Base-by-base conservation (phyloP, 2,797 vertebrate species). In the Hemitrygon akajei region DNA sequence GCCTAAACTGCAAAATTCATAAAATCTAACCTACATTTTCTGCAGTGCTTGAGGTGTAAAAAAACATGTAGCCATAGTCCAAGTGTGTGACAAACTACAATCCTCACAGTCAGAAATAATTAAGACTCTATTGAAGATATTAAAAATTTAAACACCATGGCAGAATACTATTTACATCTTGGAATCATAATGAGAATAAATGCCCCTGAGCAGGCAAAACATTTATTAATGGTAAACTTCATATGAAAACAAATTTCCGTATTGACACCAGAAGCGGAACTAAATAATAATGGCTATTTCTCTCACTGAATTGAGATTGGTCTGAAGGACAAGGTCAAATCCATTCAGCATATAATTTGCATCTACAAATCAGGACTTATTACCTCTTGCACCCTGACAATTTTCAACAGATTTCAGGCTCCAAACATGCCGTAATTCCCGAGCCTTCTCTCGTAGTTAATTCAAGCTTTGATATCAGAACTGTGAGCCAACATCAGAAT, bases 171-270 rank as follows among this genome's bases (percentile, higher is more conserved):
- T 89, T 89, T 69, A 89, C 86, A 89, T 89, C 60, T 30, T 89
- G 86, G 86, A 66, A n/a, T 34, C 20, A 66, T 89, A 89, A 89
- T 89, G 86, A 66, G 60, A 66, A 34, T 66, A 66, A 66, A 89
- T 89, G 60, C n/a, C 86, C n/a, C 86, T 20, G 60, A 89, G 86
- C n/a, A 86, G 82, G 5, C 16, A 11, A 86, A 86, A 86, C 5
- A 30, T 86, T 69, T 89, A 89, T 89, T 89, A 89, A 66, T 69
- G 18, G 86, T 37, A 89, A 69, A 89, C 60, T 89, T 66, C 20
- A 69, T 69, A 89, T 37, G 63, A 89, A 89, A 89, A 69, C 86
- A 69, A 89, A 89, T 89, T 66, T 37, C 63, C 7, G 47, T 7
- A 89, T n/a, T 37, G 60, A 89, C 9, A 16, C n/a, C 60, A 89